Base-by-base conservation (phyloP, 2,797 vertebrate species). In the Babyrousa celebensis region DNA sequence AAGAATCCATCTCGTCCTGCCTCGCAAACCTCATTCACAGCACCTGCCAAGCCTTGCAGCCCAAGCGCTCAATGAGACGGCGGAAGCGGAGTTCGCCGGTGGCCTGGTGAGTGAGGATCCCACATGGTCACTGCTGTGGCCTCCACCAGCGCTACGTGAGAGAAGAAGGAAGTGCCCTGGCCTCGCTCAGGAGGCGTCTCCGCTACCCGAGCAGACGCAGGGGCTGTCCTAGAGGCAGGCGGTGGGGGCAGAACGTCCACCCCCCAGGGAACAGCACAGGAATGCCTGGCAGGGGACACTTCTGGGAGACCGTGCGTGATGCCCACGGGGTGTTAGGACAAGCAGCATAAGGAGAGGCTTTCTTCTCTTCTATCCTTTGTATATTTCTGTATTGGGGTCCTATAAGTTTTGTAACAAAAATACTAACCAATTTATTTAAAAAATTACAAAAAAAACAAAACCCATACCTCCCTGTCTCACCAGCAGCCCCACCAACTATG, bases 81-180 rank as follows among this genome's bases (percentile, higher is more conserved):
- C 2, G 2, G 32, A 20, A 48, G 43, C 43, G 43, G 43, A 48
- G 43, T 48, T 48, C 43, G 6, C 43, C 43, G 43, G 43, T 10
- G 43, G 43, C 43, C 43, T 48, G 43, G 43, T 10, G 43, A 10
- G 43, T 48, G 43, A 48, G 43, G 43, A 48, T 48, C 43, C 43
- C 9, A 5, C 43, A 1, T 48, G 6, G 43, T 48, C 43, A 48
- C 43, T 48, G 43, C 43, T 48, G 43, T 48, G 43, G 3, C 27
- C 63, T 21, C 67, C 40, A 16, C 70, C 48, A 6, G 3, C 60
- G 0, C 8, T 1, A 1, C 0, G 1, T 0, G 0, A 3, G 23
- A n/a, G 43, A 23, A 27, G 0, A 7, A 54, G 29, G 52, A 21
- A 21, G 29, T 8, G 52, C 11, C 3, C 65, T 29, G 65, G 17